Conservation (phyloP, 2,113 vertebrate genomes). For the Polypterus bichir region DNA sequence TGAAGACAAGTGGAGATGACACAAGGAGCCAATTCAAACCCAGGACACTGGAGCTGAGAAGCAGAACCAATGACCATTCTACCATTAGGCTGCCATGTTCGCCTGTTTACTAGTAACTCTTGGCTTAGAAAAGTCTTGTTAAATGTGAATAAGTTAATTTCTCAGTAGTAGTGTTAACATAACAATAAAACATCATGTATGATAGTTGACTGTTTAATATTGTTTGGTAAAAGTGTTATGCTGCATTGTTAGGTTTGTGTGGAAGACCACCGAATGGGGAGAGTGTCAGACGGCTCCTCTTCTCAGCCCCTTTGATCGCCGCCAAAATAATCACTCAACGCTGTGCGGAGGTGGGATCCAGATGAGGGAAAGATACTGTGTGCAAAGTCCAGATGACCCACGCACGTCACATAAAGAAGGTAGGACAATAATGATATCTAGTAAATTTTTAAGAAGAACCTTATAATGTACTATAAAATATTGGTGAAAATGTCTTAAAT, state of each 20-base stretch:
- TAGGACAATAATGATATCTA: slow-evolving; percentile 26
- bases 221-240: too few relatives aligned
- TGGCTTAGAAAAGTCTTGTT: too few relatives aligned
- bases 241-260: slow-evolving; percentile 59
- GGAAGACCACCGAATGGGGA: slow-evolving; percentile 82
- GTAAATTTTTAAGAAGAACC: slow-evolving; percentile 12
- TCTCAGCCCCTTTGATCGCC: slow-evolving; percentile 57
- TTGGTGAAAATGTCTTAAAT: slow-evolving; percentile 35
- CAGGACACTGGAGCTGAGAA: too few relatives aligned
- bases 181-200: not conserved
- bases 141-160: too few relatives aligned
- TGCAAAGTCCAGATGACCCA: slow-evolving; percentile 42
- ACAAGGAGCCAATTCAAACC: too few relatives aligned
- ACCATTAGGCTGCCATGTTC: too few relatives aligned
- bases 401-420: slow-evolving; percentile 59
- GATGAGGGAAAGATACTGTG: slow-evolving; percentile 74
- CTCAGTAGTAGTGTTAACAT: too few relatives aligned
- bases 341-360: slow-evolving; percentile 86
- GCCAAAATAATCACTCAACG: slow-evolving; percentile 31
- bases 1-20: too few relatives aligned
- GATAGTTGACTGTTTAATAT: slow-evolving; percentile 2
- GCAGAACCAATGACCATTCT: too few relatives aligned
- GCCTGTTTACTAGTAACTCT: too few relatives aligned
- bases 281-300: slow-evolving; percentile 68
- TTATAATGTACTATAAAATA: slow-evolving; percentile 22